Base-by-base conservation (phyloP, 2,888 invertebrate species). In the Theodoxus fluviatilis region DNA sequence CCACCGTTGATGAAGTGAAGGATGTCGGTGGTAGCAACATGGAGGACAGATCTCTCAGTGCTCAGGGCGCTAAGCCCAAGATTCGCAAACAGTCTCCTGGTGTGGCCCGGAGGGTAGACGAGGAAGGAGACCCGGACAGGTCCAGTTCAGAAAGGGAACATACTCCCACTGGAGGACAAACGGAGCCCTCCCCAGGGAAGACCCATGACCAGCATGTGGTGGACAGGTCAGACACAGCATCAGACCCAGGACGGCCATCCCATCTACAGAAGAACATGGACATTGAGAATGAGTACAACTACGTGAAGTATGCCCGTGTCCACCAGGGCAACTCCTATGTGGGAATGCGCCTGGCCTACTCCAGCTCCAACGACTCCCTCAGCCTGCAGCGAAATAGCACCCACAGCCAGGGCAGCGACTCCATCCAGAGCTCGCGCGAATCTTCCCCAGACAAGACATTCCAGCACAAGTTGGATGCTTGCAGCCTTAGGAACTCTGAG, bases 311-410 rank as follows among this genome's bases (percentile, higher is more conserved):
- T 78, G 84, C 85, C 6, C 76, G 85, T 35, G 81, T 85, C 55
- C 85, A 85, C 68, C 81, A 83, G 75, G 91, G 92, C 43, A 93
- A 92, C 87, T 92, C 93, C 76, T 93, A 94, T 79, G 93, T 93
- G 67, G 92, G 93, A 63, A 92, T 92, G 86, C 89, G 93, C 78
- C 88, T 93, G 78, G 93, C 93, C 49, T 85, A 84, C 76, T 84
- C 84, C 47, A 85, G 82, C 74, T 82, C 83, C 38, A 81, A 80
- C 71, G 83, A 83, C 67, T 77, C 76, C 12, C 67, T 80, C 33
- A 81, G 78, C 61, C 72, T 76, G 28, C 81, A 80, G 61, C 74
- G 77, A 31, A 74, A 77, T 55, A 77, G 75, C 67, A 55, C 73
- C 43, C 66, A 65, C 52, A 74, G 76, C 52, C 75, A 75, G 57